Evolutionary conservation across 2,797 vertebrate species (phyloP).

Genomic region (Adelosebastes latens): DNA sequence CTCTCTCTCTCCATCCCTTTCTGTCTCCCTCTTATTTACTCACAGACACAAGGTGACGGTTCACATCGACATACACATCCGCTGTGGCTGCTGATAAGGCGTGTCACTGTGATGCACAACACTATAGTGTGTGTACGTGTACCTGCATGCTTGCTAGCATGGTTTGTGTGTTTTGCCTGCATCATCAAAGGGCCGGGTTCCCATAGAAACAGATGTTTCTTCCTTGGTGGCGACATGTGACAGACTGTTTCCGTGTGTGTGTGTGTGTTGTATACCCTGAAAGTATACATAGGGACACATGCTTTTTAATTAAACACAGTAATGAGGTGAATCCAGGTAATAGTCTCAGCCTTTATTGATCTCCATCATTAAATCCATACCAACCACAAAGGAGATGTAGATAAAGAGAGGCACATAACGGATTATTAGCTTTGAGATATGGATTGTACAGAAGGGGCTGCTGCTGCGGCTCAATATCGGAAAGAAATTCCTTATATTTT

Average conservation of each 20-base stretch:
- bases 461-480: background rate
- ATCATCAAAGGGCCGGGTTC: conserved; percentile 71
- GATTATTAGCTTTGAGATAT: background rate
- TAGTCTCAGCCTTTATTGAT: conserved; percentile 25
- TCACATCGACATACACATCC: conserved; percentile 24
- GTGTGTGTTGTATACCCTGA: conserved; percentile 7
- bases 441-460: background rate
- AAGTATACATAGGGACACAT: conserved; percentile 7
- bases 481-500: conserved; percentile 17
- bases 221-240: conserved; percentile 58
- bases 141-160: background rate
- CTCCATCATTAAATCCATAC: conserved; percentile 1
- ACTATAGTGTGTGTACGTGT: conserved; percentile 26
- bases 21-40: conserved; percentile 1
- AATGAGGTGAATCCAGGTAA: conserved; percentile 26
- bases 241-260: conserved; percentile 23
- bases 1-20: background rate
- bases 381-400: background rate
- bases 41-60: conserved; percentile 2
- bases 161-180: conserved; percentile 49
- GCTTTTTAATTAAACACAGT: conserved; percentile 25
- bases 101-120: conserved; percentile 36
- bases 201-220: conserved; percentile 80
- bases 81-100: conserved; percentile 25
- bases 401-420: conserved; percentile 5